These are phyloP conservation scores for Rhea pennata DNA, from an alignment of 2,113 vertebrate species.

Conservation along the genomic window DNA sequence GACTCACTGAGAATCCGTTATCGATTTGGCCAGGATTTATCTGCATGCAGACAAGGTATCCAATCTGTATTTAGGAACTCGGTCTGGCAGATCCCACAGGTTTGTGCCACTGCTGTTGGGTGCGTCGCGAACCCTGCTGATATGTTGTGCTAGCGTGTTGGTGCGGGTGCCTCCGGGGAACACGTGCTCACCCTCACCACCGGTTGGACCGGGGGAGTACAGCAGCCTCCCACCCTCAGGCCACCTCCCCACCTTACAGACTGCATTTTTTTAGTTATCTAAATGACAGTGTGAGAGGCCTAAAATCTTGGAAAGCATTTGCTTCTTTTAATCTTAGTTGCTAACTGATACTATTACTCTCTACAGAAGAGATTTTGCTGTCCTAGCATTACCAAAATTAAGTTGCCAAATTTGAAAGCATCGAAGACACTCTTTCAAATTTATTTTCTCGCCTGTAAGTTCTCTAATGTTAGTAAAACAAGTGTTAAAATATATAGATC, in stretches of 20 bases:
- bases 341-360: not conserved
- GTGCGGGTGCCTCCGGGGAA: too few species aligned
- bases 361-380: not conserved
- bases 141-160: too few species aligned
- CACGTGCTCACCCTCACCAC: too few species aligned
- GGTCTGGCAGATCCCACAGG: not conserved
- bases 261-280: not conserved
- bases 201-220: too few species aligned
- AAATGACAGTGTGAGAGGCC: not conserved
- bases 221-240: too few species aligned
- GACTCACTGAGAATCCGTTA: not conserved
- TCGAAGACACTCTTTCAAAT: not conserved
- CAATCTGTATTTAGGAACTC: not conserved
- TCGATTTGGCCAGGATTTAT: not conserved
- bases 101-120: not conserved
- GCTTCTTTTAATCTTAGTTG: not conserved
- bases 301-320: not conserved
- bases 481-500: not conserved
- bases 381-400: not conserved
- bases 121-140: not conserved
- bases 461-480: not conserved
- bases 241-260: not conserved
- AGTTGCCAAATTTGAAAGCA: not conserved
- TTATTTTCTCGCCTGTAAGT: not conserved
- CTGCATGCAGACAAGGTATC: not conserved